A percentile compares a stretch with the other conserved stretches of the same genome.
Conservation (phyloP, 2,113 vertebrate species). For the Microcebus lehilahytsara region DNA sequence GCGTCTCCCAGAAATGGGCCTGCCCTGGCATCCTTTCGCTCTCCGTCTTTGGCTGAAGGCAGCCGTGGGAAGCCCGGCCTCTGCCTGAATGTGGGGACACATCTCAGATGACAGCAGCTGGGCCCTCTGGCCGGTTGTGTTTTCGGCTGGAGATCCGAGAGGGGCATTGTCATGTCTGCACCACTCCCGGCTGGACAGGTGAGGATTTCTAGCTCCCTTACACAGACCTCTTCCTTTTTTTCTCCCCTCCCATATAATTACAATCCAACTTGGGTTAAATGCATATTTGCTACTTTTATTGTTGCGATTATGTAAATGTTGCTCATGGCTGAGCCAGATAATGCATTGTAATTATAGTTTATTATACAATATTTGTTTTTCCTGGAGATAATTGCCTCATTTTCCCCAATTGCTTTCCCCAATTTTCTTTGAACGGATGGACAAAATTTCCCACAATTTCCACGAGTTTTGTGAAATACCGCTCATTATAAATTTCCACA, state of each 20-base stretch:
- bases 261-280: background rate
- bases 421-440: background rate
- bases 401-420: background rate
- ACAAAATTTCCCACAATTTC: background rate
- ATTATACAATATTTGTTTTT: background rate
- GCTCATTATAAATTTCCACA: background rate
- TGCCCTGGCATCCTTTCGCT: background rate
- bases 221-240: background rate
- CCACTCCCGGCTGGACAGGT: background rate
- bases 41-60: background rate
- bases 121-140: rapidly evolving
- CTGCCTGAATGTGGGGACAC: background rate
- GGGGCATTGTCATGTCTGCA: background rate
- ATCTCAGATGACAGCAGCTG: background rate
- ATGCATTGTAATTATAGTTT: background rate
- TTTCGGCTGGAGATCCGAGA: background rate
- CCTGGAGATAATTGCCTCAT: background rate
- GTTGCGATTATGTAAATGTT: background rate
- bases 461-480: background rate
- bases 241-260: background rate
- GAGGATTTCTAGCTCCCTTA: background rate
- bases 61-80: background rate
- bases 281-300: background rate
- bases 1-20: too few species aligned
- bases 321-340: background rate